Conservation (phyloP, 2,888 invertebrate genomes). For the Aromia moschata region DNA sequence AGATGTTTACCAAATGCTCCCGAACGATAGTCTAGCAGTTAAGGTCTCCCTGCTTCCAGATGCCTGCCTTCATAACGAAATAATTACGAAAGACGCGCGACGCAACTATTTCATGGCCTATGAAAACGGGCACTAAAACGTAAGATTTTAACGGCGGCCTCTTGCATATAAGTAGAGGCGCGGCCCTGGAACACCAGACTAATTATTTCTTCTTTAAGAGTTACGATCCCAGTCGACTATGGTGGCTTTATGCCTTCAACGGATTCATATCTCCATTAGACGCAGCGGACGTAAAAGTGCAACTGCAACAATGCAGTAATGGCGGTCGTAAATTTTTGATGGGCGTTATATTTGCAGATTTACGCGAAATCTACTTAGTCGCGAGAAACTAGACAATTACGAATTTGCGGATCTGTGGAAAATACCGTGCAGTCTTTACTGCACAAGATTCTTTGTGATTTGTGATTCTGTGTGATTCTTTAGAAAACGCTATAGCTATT, state of each 20-base stretch:
- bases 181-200: constrained; percentile 22
- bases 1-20: no score
- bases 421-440: no score
- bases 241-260: constrained; percentile 32
- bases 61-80: background rate
- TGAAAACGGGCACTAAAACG: background rate
- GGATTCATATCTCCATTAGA: constrained; percentile 38
- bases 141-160: constrained; percentile 5
- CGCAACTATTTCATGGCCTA: background rate
- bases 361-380: constrained; percentile 6
- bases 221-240: constrained; percentile 33
- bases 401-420: constrained; percentile 1
- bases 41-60: background rate
- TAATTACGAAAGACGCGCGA: background rate
- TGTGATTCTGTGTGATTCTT: no score
- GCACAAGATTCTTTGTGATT: no score
- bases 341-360: constrained; percentile 20
- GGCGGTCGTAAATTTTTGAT: constrained; percentile 21
- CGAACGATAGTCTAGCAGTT: background rate
- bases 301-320: constrained; percentile 25
- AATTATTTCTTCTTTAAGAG: constrained; percentile 35
- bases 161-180: constrained; percentile 8
- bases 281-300: constrained; percentile 18
- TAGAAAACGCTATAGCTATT: no score
- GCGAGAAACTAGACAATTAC: constrained; percentile 12